phyloP scores from a whole-genome alignment of 2,113 vertebrate species.

The Peromyscus maniculatus region DNA sequence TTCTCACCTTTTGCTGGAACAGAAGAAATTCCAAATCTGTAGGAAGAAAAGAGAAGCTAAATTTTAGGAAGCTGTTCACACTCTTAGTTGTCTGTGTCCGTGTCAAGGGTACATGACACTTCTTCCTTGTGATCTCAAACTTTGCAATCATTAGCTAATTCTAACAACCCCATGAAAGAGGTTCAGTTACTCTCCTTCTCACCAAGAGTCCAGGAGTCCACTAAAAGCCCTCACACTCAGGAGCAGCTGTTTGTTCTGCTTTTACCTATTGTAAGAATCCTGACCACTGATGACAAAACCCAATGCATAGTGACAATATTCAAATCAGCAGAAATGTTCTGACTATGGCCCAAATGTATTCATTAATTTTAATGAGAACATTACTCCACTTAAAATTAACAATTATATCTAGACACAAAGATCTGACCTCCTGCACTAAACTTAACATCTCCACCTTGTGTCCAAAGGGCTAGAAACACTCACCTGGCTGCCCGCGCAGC shows the following conservation, averaged over 20 bases:
- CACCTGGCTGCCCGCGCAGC: slow-evolving; percentile 93
- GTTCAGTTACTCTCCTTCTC: slow-evolving; percentile 69
- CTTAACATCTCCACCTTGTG: neutral
- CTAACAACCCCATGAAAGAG: slow-evolving; percentile 83
- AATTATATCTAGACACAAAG: neutral
- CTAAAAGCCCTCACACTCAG: slow-evolving; percentile 62
- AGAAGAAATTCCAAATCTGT: slow-evolving; percentile 87
- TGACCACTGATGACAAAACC: slow-evolving; percentile 66
- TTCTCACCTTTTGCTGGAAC: slow-evolving; percentile 89
- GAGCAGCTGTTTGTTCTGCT: slow-evolving; percentile 27
- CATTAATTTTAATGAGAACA: neutral
- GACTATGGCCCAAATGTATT: neutral
- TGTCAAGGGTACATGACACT: slow-evolving; percentile 78
- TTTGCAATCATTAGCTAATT: slow-evolving; percentile 85
- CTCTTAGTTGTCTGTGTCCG: slow-evolving; percentile 57
- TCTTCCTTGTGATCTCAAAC: slow-evolving; percentile 82
- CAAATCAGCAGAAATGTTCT: slow-evolving; percentile 40
- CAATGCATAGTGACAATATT: slow-evolving; percentile 76
- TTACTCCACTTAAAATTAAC: slow-evolving; percentile 57
- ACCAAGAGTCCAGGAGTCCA: slow-evolving; percentile 66
- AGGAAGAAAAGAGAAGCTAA: slow-evolving; percentile 77
- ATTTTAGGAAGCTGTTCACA: slow-evolving; percentile 79
- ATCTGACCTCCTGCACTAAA: neutral
- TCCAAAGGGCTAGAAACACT: slow-evolving; percentile 66
- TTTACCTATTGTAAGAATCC: slow-evolving; percentile 59